A percentile compares a stretch with the other conserved stretches of the same genome.
These are phyloP conservation scores for Falcaria lacertinaria DNA, from an alignment of 2,888 invertebrate genomes.

Conservation along the genomic window DNA sequence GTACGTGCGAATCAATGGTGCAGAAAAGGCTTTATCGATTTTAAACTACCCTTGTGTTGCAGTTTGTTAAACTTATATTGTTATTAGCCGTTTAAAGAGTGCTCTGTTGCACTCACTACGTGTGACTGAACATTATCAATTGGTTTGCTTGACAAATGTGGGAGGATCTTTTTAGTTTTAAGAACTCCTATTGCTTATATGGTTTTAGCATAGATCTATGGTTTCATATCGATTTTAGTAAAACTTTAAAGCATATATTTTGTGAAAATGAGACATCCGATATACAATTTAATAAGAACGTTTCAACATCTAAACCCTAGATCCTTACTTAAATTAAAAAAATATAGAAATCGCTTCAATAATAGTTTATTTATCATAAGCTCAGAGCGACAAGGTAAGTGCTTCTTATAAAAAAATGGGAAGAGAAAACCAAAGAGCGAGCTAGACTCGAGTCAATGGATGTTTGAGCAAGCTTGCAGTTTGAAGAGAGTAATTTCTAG, in stretches of 20 bases:
- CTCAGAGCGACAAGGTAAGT: background rate
- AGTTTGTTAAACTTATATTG: slow-evolving; percentile 59
- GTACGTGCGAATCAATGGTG: slow-evolving; percentile 53
- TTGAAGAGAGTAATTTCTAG: slow-evolving; percentile 18
- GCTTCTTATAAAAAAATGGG: slow-evolving; percentile 7
- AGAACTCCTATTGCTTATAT: background rate
- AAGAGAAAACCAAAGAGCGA: slow-evolving; percentile 1
- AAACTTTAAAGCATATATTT: no score
- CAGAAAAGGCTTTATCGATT: slow-evolving; percentile 58
- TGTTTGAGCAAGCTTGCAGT: slow-evolving; percentile 22
- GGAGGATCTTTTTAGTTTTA: background rate
- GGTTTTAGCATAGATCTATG: no score
- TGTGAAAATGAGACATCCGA: no score
- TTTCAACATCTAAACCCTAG: no score
- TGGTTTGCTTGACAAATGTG: background rate
- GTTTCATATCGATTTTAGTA: no score
- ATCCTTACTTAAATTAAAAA: no score
- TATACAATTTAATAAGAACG: no score
- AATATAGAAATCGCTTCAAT: no score
- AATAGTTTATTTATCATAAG: background rate
- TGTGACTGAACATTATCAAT: background rate
- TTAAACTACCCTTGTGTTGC: slow-evolving; percentile 51
- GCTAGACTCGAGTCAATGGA: slow-evolving; percentile 18
- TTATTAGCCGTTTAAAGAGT: slow-evolving; percentile 50
- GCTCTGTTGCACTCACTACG: slow-evolving; percentile 5